Conservation (phyloP, 2,113 vertebrate species). For the Aramus guarauna region DNA sequence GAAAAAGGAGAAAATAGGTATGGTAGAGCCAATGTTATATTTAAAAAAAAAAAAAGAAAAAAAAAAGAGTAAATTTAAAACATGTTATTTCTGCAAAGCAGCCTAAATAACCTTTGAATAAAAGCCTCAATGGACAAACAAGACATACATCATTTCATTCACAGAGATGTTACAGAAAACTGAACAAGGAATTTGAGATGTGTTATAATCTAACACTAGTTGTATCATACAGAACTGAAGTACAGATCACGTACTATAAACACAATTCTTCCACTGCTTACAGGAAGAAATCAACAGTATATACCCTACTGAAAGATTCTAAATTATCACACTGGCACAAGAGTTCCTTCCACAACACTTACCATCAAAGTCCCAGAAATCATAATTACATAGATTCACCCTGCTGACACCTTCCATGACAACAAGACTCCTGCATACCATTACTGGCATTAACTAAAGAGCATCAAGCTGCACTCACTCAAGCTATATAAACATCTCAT, state of each 20-base stretch:
- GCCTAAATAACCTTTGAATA: background rate
- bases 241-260: background rate
- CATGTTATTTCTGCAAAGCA: background rate
- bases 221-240: background rate
- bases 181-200: background rate
- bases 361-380: background rate
- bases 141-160: background rate
- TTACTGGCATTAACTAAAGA: background rate
- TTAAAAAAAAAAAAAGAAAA: no score
- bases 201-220: background rate
- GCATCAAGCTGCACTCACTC: background rate
- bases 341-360: background rate
- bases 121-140: background rate
- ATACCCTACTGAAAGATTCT: background rate
- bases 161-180: background rate
- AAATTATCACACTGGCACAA: background rate
- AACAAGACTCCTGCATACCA: background rate
- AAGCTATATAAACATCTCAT: background rate
- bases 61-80: background rate
- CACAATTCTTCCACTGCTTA: background rate
- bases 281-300: background rate
- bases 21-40: fast-evolving
- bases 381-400: background rate
- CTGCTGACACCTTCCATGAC: background rate
- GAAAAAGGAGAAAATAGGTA: background rate